phyloP scores from a whole-genome alignment of 2,888 invertebrate genomes.

The Pelosia muscerda region DNA sequence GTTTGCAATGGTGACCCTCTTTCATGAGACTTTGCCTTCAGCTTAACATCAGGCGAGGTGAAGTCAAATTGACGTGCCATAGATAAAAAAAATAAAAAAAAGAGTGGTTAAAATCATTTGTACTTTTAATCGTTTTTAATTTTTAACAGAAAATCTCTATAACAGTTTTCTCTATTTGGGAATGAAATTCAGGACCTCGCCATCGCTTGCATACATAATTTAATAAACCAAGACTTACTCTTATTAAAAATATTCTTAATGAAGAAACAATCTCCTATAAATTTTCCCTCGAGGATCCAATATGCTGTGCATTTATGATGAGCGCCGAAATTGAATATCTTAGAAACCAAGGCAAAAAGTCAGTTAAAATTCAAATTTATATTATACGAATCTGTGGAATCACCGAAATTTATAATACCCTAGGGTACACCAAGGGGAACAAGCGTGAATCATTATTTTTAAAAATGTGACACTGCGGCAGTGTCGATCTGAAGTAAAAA shows the following conservation, averaged over 20 bases:
- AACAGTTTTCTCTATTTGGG: not conserved
- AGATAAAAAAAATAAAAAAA: too few species aligned
- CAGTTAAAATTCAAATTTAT: constrained; percentile 45
- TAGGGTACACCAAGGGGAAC: too few species aligned
- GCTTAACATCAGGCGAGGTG: too few species aligned
- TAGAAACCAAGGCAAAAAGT: constrained; percentile 28
- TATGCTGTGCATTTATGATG: constrained; percentile 52
- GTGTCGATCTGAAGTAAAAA: too few species aligned
- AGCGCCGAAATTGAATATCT: constrained; percentile 44
- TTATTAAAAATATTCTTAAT: not conserved
- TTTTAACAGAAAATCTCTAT: not conserved
- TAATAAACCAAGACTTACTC: not conserved
- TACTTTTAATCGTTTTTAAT: too few species aligned
- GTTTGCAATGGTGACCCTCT: too few species aligned
- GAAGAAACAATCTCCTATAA: not conserved
- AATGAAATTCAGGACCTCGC: not conserved
- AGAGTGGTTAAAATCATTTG: too few species aligned
- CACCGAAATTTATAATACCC: too few species aligned
- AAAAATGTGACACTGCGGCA: too few species aligned
- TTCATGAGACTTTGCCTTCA: too few species aligned
- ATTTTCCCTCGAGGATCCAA: constrained; percentile 21
- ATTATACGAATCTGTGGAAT: constrained; percentile 38
- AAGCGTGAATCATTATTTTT: too few species aligned
- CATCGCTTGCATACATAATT: not conserved
- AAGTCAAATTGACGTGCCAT: too few species aligned